phyloP scores from a whole-genome alignment of 2,113 vertebrate species.

The Chloropsis cyanopogon region DNA sequence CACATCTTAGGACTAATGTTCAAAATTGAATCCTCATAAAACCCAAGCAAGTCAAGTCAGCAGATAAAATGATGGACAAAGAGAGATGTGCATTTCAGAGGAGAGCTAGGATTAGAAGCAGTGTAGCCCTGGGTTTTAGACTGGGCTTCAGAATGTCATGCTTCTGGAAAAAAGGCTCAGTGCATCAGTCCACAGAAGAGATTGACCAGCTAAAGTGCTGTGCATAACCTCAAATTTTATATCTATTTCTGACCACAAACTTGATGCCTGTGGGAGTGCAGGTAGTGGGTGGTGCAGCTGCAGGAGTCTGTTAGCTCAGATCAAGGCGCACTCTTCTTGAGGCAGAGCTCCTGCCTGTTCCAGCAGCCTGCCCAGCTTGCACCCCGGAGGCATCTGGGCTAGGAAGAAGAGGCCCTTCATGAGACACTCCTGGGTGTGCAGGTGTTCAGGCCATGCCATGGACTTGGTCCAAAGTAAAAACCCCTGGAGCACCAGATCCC shows the following conservation, averaged over 20 bases:
- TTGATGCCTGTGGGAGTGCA: fast-evolving
- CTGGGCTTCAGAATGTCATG: not conserved
- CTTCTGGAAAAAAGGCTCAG: not conserved
- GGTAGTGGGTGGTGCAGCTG: not conserved
- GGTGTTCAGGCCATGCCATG: not conserved
- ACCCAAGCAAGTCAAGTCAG: not conserved
- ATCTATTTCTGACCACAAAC: not conserved
- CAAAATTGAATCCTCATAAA: not conserved
- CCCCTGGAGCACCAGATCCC: not conserved
- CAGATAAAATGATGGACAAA: not conserved
- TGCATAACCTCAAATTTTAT: not conserved
- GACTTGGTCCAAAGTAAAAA: not conserved
- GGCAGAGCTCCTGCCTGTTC: not conserved
- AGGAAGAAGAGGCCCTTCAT: fast-evolving
- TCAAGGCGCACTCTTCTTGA: not conserved
- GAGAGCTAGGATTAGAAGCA: not conserved
- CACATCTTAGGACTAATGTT: not conserved
- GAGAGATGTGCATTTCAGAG: not conserved
- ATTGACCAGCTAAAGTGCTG: not conserved
- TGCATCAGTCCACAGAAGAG: not conserved
- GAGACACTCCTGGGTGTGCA: not conserved
- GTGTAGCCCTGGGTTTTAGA: not conserved
- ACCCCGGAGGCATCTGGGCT: fast-evolving
- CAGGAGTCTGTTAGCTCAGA: not conserved
- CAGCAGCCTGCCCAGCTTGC: not conserved